These are phyloP conservation scores for Ennomos erosarius DNA, from an alignment of 2,888 invertebrate genomes.

Conservation along the genomic window DNA sequence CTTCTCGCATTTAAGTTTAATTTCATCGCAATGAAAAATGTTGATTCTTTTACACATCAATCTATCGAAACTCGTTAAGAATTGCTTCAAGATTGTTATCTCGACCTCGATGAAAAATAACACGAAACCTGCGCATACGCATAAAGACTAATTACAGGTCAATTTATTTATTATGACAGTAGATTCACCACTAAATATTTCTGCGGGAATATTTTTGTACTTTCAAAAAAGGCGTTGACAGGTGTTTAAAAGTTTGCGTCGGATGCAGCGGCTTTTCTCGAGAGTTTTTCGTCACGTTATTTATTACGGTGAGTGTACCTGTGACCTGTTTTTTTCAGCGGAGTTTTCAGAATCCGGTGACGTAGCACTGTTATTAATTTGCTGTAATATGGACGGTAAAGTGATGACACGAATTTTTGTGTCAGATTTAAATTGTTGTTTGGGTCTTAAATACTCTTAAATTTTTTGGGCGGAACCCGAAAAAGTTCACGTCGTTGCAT, in stretches of 20 bases:
- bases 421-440: conserved; percentile 27
- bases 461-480: too few species aligned
- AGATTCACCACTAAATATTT: conserved; percentile 22
- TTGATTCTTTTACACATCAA: conserved; percentile 11
- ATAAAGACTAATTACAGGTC: conserved; percentile 34
- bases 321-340: conserved; percentile 50
- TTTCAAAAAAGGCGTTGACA: conserved; percentile 43
- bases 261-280: conserved; percentile 35
- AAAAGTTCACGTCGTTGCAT: too few species aligned
- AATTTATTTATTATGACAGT: conserved; percentile 34
- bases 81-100: conserved; percentile 34
- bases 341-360: conserved; percentile 48
- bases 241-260: conserved; percentile 40
- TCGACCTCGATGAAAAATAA: conserved; percentile 31
- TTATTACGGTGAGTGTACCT: conserved; percentile 43
- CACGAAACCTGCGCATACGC: conserved; percentile 16
- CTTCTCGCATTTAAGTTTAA: conserved; percentile 1
- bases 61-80: conserved; percentile 22
- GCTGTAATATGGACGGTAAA: conserved; percentile 34
- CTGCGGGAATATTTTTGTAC: conserved; percentile 21
- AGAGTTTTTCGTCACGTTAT: conserved; percentile 42
- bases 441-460: conserved; percentile 12
- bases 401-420: conserved; percentile 17
- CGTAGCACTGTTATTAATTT: conserved; percentile 44
- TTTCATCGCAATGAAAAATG: background rate